Evolutionary conservation across 2,888 invertebrate species (phyloP).

Genomic region (Harpagoxenus sublaevis): DNA sequence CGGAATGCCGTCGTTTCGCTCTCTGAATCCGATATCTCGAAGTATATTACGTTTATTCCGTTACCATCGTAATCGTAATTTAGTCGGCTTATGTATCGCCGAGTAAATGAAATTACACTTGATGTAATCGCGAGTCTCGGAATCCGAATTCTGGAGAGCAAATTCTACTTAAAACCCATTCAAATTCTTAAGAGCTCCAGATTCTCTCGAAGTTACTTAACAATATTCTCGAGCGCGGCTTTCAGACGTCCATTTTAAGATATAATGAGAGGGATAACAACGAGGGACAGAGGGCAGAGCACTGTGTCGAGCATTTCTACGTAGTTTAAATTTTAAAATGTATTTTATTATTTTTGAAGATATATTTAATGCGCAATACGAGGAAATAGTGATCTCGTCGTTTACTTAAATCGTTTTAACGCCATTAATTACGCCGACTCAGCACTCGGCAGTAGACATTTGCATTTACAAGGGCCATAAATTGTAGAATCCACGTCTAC

Average conservation of each 20-base stretch:
- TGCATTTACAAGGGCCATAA: conserved; percentile 47
- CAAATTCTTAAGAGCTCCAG: conserved; percentile 18
- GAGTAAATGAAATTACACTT: background rate
- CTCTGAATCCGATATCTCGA: background rate
- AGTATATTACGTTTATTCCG: background rate
- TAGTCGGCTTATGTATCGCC: background rate
- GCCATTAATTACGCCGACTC: conserved; percentile 38
- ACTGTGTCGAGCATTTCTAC: too few relatives aligned
- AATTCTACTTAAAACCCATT: background rate
- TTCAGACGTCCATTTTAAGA: background rate
- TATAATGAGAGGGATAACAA: background rate
- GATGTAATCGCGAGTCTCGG: background rate
- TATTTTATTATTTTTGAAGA: background rate
- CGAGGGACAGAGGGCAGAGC: background rate
- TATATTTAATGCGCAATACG: background rate
- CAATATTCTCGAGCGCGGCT: background rate
- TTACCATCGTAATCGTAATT: background rate
- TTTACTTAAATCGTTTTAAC: conserved; percentile 27
- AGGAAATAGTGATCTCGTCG: background rate
- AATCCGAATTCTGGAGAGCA: background rate
- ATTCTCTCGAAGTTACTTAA: conserved; percentile 13
- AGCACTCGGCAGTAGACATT: conserved; percentile 21
- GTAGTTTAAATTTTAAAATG: background rate
- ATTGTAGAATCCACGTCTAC: conserved; percentile 36
- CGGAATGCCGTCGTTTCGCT: background rate